Evolutionary conservation across 2,888 invertebrate species (phyloP), one percentile per base, ranked within the genome.

Genomic region (Torymus auratus): DNA sequence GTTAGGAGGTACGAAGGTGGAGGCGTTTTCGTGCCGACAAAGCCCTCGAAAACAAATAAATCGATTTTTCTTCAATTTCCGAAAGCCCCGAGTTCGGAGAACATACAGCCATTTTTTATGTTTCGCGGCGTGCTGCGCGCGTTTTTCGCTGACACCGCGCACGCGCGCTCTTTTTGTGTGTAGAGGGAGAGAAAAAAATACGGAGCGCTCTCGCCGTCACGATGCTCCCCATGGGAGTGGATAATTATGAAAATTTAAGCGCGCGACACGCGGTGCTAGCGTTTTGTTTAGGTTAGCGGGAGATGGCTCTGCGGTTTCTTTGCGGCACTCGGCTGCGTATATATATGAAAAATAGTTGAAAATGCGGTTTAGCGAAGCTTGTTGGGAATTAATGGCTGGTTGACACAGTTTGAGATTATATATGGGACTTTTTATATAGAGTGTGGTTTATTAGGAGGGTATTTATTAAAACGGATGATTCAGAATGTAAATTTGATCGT

Each of bases 31-130:
- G 81, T 67, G 62, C 83, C 83, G 79, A 81, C 83, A 81, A 79
- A 81, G 81, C 72, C 72, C 7, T 52, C 76, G 20, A 82, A 78
- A 72, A 71, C 78, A 83, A 83, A 81, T 83, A 83, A 83, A 83
- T 83, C 75, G 78, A 76, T 83, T 83, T 82, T 83, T 81, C 82
- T 81, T 78, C 23, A 81, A 75, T 78, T 80, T 83, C 71, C 50
- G 69, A 78, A 69, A 72, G 81, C 23, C 23, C 28, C 13, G 56
- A 41, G 12, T 82, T 74, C 77, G 70, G 28, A 41, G 77, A 82
- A 72, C 65, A 15, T 23, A 17, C 41, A 70, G 52, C 78, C 58
- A 82, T 82, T 82, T 80, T 80, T 82, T 78, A 82, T 78, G 62
- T 77, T 77, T 70, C 60, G 65, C 70, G 69, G 20, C n/a, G 7